A percentile compares a stretch with the other conserved stretches of the same genome.
Evolutionary conservation across 2,888 invertebrate genomes (phyloP).

Genomic region (Morpho deidamia): DNA sequence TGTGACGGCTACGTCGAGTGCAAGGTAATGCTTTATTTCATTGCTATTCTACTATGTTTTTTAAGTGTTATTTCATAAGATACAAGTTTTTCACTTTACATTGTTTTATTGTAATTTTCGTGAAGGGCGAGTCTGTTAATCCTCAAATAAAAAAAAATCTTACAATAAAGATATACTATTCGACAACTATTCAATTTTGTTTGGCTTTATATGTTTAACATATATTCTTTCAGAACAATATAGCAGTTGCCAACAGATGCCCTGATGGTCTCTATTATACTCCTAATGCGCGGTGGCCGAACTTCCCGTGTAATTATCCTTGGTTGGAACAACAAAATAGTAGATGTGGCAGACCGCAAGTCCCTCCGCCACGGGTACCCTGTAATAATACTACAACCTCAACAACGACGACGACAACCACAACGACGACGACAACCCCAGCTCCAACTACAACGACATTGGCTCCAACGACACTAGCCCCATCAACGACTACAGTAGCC

Average conservation of each 20-base stretch:
- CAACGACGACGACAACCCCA: neutral
- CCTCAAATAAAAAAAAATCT: no score
- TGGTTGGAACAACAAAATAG: neutral
- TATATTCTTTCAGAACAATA: constrained; percentile 63
- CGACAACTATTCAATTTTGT: no score
- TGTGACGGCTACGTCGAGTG: no score
- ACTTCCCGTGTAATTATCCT: constrained; percentile 87
- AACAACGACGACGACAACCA: neutral
- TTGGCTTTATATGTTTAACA: neutral
- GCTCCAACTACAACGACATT: neutral
- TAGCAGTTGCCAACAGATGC: constrained; percentile 82
- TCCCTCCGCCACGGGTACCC: neutral
- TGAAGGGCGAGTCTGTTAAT: no score
- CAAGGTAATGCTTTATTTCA: no score
- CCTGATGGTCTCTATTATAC: constrained; percentile 89
- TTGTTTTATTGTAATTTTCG: no score
- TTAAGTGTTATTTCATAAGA: no score
- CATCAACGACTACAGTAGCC: neutral
- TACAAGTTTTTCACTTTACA: no score
- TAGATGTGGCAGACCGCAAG: neutral
- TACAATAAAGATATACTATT: no score
- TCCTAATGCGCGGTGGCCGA: constrained; percentile 78
- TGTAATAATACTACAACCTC: neutral
- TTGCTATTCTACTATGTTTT: no score
- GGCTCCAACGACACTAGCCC: no score